Evolutionary conservation across 2,113 vertebrate genomes (phyloP).

Genomic region (Phalacrocorax carbo): DNA sequence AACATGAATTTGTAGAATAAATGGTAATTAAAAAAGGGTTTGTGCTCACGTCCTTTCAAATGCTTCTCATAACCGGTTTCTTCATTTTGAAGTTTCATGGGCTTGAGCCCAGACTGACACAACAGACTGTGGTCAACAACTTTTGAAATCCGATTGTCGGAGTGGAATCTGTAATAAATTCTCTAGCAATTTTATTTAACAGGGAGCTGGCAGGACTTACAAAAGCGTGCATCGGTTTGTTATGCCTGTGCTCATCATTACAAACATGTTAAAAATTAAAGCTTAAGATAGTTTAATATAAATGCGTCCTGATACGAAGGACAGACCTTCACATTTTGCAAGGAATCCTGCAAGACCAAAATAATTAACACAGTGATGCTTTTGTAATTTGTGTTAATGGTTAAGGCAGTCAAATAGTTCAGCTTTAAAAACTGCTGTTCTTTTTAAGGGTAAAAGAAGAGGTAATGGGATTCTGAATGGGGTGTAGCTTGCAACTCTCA

Average conservation of each 20-base stretch:
- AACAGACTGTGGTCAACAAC: rapidly evolving
- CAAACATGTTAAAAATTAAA: not conserved
- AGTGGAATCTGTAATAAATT: not conserved
- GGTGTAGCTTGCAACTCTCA: not conserved
- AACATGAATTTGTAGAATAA: not conserved
- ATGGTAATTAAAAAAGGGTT: not conserved
- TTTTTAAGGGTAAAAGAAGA: not conserved
- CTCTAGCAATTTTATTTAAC: not conserved
- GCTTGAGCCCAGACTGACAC: not conserved
- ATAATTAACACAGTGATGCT: not conserved
- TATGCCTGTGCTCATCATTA: not conserved
- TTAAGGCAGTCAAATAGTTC: not conserved
- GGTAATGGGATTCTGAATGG: not conserved
- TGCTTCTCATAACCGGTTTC: not conserved
- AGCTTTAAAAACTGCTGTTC: not conserved
- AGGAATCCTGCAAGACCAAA: not conserved
- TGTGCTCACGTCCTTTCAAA: not conserved
- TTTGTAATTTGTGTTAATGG: not conserved
- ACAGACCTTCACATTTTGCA: not conserved
- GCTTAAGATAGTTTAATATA: not conserved
- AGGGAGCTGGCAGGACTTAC: not conserved
- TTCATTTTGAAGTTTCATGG: not conserved
- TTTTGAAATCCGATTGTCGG: not conserved
- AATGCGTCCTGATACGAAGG: not conserved
- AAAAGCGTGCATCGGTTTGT: not conserved